Base-by-base conservation (phyloP, 2,797 vertebrate genomes). In the Anguilla marmorata region DNA sequence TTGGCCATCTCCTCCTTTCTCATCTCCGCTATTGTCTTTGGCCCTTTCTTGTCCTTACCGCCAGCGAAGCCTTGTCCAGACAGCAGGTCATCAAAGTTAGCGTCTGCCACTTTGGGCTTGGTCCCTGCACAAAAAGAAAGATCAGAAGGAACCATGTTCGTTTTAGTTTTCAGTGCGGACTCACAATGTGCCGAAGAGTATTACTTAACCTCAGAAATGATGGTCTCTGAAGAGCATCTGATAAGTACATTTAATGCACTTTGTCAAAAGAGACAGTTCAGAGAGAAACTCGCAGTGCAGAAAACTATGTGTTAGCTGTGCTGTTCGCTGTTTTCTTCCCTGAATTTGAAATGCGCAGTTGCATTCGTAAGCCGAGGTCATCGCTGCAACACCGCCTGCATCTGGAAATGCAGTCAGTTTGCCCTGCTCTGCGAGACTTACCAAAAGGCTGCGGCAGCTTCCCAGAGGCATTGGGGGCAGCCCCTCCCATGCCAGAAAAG, bases 1-100 rank as follows among this genome's bases (percentile, higher is more conserved):
- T 98, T 99, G 87, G 98, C 98, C 98, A 99, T 97, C 93, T 99
- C 98, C 92, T 99, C 99, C 93, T 99, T 99, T 92, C 99, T 97
- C 99, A 99, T 99, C 95, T 99, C 99, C 84, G 98, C 98, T 94
- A 99, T 99, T 89, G 99, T 99, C 94, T 97, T 97, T 89, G 98
- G 98, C 0, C 98, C 98, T 91, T 97, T 99, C 94, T 96, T 98
- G 86, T 99, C 98, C 93, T 98, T 99, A 92, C 96, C 93, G 58
- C 98, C 98, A 33, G 97, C 96, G 92, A 99, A 99, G 60, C 98
- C 98, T 94, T 99, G 98, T 89, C 97, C 97, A 24, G 97, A 99
- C 85, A 99, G 95, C 7, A 99, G 93, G 93, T 99, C 99, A 90
- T 99, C 98, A 0, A 99, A 99, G 94, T 96, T 96, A 90, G 97